These are phyloP conservation scores for Sicus ferrugineus DNA, from an alignment of 2,888 invertebrate genomes.

Conservation along the genomic window DNA sequence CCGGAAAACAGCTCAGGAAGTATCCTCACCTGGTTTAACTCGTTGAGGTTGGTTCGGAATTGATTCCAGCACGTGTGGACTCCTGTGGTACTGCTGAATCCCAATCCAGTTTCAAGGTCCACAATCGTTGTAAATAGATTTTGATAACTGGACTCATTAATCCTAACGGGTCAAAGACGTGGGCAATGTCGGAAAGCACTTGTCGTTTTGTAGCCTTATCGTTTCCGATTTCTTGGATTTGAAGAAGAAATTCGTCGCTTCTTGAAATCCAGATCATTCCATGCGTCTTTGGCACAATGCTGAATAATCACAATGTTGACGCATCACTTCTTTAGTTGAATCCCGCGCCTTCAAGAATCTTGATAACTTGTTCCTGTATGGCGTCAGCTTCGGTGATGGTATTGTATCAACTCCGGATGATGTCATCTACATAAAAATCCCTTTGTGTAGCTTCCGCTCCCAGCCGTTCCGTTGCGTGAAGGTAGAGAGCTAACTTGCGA, in stretches of 20 bases:
- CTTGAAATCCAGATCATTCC: not conserved
- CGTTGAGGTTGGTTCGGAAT: too few species aligned
- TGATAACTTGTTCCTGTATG: not conserved
- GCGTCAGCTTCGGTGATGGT: not conserved
- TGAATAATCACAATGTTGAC: not conserved
- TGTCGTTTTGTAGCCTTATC: too few species aligned
- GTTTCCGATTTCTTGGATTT: too few species aligned
- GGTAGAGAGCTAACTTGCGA: too few species aligned
- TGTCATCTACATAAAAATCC: not conserved
- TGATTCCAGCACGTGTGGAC: too few species aligned
- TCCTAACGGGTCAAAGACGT: too few species aligned
- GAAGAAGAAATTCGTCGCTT: not conserved
- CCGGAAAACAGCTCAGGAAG: too few species aligned
- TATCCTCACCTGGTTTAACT: too few species aligned
- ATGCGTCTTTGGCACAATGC: not conserved
- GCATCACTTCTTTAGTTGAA: not conserved
- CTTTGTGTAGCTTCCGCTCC: not conserved
- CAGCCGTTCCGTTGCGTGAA: too few species aligned
- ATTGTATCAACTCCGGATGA: not conserved
- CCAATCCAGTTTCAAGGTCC: not conserved
- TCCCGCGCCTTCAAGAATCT: not conserved
- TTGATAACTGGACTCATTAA: too few species aligned
- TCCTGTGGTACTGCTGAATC: not conserved
- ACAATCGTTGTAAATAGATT: not conserved
- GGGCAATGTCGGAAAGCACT: too few species aligned